phyloP scores from a whole-genome alignment of 1,140 invertebrate genomes.

The Drosophila pandora region DNA sequence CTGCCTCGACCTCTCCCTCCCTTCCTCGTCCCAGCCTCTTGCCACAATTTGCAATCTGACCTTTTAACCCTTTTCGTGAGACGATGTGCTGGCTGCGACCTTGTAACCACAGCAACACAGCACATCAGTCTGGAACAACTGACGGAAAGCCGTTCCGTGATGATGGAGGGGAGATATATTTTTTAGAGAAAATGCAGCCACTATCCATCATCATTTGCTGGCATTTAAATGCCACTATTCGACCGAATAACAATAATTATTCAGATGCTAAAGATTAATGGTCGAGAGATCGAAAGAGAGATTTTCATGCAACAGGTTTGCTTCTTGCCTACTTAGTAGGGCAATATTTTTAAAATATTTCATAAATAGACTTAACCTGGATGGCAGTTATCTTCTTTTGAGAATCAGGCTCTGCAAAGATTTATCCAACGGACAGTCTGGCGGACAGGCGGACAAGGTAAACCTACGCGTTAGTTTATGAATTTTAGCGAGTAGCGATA shows the following conservation, averaged over 20 bases:
- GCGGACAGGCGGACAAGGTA: too few species aligned
- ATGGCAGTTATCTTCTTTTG: neutral
- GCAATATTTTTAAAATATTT: neutral
- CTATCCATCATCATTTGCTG: constrained; percentile 20
- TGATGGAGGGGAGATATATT: too few species aligned
- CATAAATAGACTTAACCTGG: neutral
- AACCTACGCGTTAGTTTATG: too few species aligned
- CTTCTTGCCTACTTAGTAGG: neutral
- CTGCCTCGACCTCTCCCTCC: constrained; percentile 4
- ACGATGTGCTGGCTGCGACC: constrained; percentile 52
- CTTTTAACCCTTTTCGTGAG: constrained; percentile 70
- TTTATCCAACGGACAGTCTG: too few species aligned
- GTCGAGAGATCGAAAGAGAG: neutral
- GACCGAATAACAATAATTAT: constrained; percentile 11
- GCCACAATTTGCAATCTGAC: constrained; percentile 76
- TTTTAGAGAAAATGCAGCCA: neutral
- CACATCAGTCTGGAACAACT: too few species aligned
- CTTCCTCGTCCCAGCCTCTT: neutral
- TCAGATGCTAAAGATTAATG: constrained; percentile 10
- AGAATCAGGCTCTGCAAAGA: too few species aligned
- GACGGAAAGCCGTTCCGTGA: too few species aligned
- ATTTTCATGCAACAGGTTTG: constrained; percentile 19
- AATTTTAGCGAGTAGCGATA: neutral
- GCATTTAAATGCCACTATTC: constrained; percentile 37
- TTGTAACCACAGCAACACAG: constrained; percentile 77